Base-by-base conservation (phyloP, 2,113 vertebrate species). In the Pluvialis apricaria region DNA sequence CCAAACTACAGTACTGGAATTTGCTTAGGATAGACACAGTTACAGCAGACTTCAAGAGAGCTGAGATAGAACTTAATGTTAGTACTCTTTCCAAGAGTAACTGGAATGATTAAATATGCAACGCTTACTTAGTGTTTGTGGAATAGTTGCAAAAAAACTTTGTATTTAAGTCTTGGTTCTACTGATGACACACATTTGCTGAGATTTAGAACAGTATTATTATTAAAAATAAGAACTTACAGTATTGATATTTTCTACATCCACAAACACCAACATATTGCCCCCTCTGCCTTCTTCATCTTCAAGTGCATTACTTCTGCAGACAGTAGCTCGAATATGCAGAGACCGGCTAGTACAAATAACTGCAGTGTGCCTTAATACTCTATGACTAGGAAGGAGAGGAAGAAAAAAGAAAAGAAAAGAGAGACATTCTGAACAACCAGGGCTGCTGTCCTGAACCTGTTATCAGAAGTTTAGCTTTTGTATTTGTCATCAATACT, bases 271-370 rank as follows among this genome's bases (percentile, higher is more conserved):
- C 73, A 99, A 96, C 96, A 99, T 98, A 94, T 98, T 99, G 91
- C 98, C 97, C 57, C 98, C 98, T 96, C 96, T 96, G 86, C 98
- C 97, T 85, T 97, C 98, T 76, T 97, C 98, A 92, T 98, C 98
- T 60, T 98, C 98, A 82, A 99, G 98, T n/a, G 98, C 98, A 89
- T 99, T 99, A 97, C 99, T 99, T 96, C 98, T 98, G 94, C 98
- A 99, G 31, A 98, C 98, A 6, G 98, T 99, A 26, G 99, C 99
- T 89, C 98, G 98, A 13, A 99, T 97, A 58, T 98, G 99, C 93
- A 99, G 97, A 73, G 99, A 99, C 16, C 99, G 99, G 73, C 99
- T 99, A 44, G 99, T 99, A 78, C 99, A 99, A 97, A 99, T 99
- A 84, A 99, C 99, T 51, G 99, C 99, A 10, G 99, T 99, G 97